Conservation (phyloP, 2,797 vertebrate species). For the Chloroceryle inda region DNA sequence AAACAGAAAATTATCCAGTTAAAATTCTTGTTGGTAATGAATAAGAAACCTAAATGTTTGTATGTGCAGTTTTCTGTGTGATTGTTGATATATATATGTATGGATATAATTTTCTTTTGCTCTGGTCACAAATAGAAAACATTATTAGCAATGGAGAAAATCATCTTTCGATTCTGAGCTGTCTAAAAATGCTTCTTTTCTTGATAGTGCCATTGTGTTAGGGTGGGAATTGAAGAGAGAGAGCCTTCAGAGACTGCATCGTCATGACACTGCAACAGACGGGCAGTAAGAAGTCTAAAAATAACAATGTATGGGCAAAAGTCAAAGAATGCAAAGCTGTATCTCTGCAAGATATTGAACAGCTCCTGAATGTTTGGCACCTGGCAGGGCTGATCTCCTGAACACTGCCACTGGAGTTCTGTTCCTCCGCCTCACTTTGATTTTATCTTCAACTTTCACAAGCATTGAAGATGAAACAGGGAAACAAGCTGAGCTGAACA, state of each 20-base stretch:
- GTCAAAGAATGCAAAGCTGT: not conserved
- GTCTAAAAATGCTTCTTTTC: not conserved
- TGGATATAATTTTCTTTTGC: not conserved
- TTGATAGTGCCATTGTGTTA: not conserved
- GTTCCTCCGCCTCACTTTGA: not conserved
- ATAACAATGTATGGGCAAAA: not conserved
- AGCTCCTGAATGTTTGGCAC: not conserved
- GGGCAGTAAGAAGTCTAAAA: constrained; percentile 27
- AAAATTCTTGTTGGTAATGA: constrained; percentile 40
- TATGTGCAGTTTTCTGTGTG: not conserved
- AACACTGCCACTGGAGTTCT: not conserved
- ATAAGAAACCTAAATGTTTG: not conserved
- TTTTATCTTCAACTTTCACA: not conserved
- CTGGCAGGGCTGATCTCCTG: not conserved
- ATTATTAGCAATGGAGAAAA: not conserved
- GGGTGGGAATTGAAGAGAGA: not conserved
- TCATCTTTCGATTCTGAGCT: too few species aligned
- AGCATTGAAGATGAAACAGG: not conserved
- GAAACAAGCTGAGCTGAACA: not conserved
- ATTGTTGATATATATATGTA: not conserved
- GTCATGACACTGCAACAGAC: not conserved
- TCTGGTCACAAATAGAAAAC: not conserved
- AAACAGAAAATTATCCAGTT: constrained; percentile 28
- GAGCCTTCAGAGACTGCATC: not conserved
- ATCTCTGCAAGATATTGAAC: not conserved